phyloP scores from a whole-genome alignment of 2,113 vertebrate species.

The Cranoglanis bouderius region DNA sequence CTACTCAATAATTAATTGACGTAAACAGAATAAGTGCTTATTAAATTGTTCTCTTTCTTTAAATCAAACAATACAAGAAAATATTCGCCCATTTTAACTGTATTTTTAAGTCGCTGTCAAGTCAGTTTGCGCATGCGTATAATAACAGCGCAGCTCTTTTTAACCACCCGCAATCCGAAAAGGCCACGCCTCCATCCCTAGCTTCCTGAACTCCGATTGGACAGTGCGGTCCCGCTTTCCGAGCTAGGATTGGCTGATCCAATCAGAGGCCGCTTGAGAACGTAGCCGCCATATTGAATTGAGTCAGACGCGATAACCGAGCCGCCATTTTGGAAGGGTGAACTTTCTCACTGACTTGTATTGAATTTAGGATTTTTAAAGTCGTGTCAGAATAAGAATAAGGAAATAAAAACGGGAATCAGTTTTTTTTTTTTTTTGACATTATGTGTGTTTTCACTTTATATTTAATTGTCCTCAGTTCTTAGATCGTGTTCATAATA shows the following conservation, averaged over 20 bases:
- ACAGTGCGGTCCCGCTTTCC: constrained; percentile 2
- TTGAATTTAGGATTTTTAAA: background rate
- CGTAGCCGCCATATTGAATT: background rate
- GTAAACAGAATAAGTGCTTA: background rate
- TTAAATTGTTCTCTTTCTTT: background rate
- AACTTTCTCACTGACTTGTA: background rate
- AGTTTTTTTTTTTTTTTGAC: background rate
- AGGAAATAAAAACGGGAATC: background rate
- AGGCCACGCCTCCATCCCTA: background rate
- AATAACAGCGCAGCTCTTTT: background rate
- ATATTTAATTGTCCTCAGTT: background rate
- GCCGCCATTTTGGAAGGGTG: constrained; percentile 6
- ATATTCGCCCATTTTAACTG: background rate
- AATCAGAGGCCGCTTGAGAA: background rate
- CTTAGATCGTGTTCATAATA: background rate
- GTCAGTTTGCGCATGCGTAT: background rate
- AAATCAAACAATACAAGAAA: background rate
- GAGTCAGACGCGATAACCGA: background rate
- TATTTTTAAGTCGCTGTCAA: background rate
- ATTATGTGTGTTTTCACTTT: background rate
- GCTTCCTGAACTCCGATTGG: background rate
- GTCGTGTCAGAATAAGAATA: background rate
- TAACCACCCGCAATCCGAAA: constrained; percentile 4
- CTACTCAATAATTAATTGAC: background rate
- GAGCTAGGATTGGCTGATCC: background rate